Conservation (phyloP, 2,888 invertebrate genomes). For the Agrochola litura region DNA sequence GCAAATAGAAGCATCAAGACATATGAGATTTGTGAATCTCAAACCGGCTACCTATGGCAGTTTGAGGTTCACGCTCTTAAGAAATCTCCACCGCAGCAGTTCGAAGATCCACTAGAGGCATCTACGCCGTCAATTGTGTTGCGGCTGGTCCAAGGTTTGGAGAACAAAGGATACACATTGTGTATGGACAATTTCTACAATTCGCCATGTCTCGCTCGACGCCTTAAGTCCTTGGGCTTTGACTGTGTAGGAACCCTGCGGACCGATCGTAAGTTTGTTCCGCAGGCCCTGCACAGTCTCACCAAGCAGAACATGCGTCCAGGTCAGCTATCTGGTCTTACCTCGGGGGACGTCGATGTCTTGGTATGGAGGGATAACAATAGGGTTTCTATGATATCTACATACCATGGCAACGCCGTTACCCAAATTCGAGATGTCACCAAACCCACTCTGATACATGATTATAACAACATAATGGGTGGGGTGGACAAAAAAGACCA, state of each 20-base stretch:
- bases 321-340: too few species aligned
- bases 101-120: slow-evolving; percentile 39
- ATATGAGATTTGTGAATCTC: slow-evolving; percentile 62
- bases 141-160: background rate
- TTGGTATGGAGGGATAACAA: background rate
- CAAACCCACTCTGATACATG: background rate
- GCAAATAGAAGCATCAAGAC: slow-evolving; percentile 11
- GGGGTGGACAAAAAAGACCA: background rate
- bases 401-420: slow-evolving; percentile 5
- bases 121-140: slow-evolving; percentile 48
- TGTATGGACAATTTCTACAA: background rate
- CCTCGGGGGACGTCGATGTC: background rate
- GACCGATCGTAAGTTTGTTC: too few species aligned
- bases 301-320: too few species aligned
- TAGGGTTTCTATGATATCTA: slow-evolving; percentile 2
- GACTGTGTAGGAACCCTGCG: background rate
- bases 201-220: slow-evolving; percentile 4
- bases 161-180: background rate
- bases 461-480: background rate
- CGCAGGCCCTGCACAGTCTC: too few species aligned
- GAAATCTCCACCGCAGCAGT: slow-evolving; percentile 24
- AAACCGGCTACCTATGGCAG: slow-evolving; percentile 64
- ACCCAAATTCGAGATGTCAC: background rate
- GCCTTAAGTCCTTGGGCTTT: background rate
- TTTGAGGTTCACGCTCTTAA: slow-evolving; percentile 42